Base-by-base conservation (phyloP, 2,113 vertebrate genomes). In the Ammodramus savannarum region DNA sequence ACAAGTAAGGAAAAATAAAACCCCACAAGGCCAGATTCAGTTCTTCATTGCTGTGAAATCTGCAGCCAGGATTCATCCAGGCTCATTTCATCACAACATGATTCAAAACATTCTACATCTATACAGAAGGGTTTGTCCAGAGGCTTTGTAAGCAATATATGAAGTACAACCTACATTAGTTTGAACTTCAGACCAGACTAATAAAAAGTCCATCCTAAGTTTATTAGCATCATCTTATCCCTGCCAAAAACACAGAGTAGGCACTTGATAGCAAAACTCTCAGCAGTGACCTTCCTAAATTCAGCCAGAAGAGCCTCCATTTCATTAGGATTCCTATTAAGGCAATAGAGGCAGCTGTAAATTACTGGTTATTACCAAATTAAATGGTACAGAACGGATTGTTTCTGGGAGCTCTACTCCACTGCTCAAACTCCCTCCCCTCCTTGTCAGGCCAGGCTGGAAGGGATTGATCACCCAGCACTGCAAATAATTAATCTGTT, bases 361-460 rank as follows among this genome's bases (percentile, higher is more conserved):
- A 96, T 96, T 95, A 96, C 85, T 68, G 73, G 80, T 81, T 90
- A 94, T 95, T 95, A 88, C 89, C 90, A 91, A 95, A 96, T 74
- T 89, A 95, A 97, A 95, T 85, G 74, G 85, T 49, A 52, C 67
- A 96, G 93, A 88, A 94, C 86, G 72, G 74, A 97, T 74, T 91
- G 91, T 87, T 71, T 67, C 76, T 85, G 81, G 61, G 39, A 67
- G 61, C 88, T 85, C 55, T 3, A 58, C 18, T 75, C 68, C 62
- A 67, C 74, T 71, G 94, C 86, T 65, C 86, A 58, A 13, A 36
- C 66, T 93, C 84, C 21, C 79, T 81, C 66, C 77, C 57, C 90
- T 25, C 17, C 61, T 68, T 82, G 85, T 72, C 81, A 76, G 76
- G 58, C 89, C 44, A 88, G 75, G 31, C 55, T 84, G 71, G 34